phyloP scores from a whole-genome alignment of 2,797 vertebrate species.

The Hypotaenidia okinawae region DNA sequence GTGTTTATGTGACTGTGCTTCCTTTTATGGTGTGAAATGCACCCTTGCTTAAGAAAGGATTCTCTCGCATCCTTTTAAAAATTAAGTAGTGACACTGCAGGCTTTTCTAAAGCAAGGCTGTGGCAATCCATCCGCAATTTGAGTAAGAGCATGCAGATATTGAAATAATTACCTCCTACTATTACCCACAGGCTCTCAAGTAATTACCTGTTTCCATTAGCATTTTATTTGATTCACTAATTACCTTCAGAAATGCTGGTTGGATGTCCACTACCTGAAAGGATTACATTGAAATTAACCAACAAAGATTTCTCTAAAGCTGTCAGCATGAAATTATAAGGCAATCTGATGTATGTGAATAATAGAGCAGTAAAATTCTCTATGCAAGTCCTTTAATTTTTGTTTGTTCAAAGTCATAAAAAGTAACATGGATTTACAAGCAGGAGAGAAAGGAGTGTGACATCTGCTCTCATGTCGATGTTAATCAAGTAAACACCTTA shows the following conservation, averaged over 20 bases:
- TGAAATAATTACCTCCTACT: constrained; percentile 38
- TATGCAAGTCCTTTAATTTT: not conserved
- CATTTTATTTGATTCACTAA: constrained; percentile 39
- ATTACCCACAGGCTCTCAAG: constrained; percentile 32
- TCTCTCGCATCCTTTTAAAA: constrained; percentile 26
- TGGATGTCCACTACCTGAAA: constrained; percentile 49
- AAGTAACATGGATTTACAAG: not conserved
- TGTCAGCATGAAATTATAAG: constrained; percentile 12
- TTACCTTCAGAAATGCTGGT: constrained; percentile 21
- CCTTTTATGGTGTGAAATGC: constrained; percentile 20
- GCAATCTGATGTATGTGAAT: not conserved
- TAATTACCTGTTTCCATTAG: constrained; percentile 42
- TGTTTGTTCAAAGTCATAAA: not conserved
- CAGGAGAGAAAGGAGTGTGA: not conserved
- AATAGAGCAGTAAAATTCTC: not conserved
- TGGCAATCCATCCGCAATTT: not conserved
- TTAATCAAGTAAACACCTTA: not conserved
- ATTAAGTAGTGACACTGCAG: not conserved
- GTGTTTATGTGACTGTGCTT: constrained; percentile 5
- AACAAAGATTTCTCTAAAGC: not conserved
- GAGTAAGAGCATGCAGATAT: constrained; percentile 15
- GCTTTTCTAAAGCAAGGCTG: not conserved
- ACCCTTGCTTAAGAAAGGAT: not conserved
- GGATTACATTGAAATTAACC: constrained; percentile 24
- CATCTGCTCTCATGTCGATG: not conserved